Evolutionary conservation across 2,113 vertebrate species (phyloP).

Genomic region (Centropus bengalensis): DNA sequence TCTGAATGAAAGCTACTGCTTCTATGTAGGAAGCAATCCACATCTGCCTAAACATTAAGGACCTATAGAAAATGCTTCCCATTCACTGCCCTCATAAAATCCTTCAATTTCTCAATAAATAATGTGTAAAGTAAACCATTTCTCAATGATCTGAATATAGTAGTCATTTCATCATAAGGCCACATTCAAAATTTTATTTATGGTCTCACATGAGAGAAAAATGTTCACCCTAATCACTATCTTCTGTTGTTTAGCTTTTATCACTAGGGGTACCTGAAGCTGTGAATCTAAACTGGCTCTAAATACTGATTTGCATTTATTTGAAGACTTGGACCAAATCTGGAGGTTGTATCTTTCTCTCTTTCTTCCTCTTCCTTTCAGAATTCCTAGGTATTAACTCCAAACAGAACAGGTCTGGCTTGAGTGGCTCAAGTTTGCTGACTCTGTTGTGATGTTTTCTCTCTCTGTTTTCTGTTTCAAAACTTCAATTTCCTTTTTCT

Average conservation of each 20-base stretch:
- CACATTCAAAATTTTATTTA: conserved; percentile 59
- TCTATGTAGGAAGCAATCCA: background rate
- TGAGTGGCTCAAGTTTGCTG: background rate
- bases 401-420: background rate
- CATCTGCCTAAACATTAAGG: background rate
- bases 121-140: conserved; percentile 42
- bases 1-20: background rate
- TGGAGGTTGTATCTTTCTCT: background rate
- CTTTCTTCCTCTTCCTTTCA: background rate
- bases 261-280: background rate
- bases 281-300: background rate
- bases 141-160: conserved; percentile 63
- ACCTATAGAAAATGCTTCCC: background rate
- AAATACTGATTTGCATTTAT: background rate
- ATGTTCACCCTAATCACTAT: conserved; percentile 10
- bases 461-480: background rate
- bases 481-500: background rate
- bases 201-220: conserved; percentile 39
- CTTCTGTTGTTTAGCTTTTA: background rate
- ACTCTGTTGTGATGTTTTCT: background rate
- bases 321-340: background rate
- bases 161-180: conserved; percentile 52
- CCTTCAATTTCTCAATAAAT: conserved; percentile 18
- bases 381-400: background rate
- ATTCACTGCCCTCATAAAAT: background rate